Evolutionary conservation across 2,888 invertebrate species (phyloP).

Genomic region (Xestia c-nigrum): DNA sequence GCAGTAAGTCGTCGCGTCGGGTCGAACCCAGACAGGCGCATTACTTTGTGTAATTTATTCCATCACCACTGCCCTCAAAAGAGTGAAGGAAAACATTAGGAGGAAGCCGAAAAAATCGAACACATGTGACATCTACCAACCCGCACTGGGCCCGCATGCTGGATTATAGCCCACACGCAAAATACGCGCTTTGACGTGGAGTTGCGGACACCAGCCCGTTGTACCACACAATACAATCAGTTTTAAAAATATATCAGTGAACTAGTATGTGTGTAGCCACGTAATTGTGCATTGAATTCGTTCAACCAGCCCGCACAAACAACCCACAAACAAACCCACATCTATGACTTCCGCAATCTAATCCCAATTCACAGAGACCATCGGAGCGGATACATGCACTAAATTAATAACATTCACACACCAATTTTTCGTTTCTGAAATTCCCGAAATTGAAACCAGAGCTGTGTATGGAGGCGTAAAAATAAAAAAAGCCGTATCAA

Average conservation of each 20-base stretch:
- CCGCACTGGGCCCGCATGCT: too few relatives aligned
- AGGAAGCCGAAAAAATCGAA: too few relatives aligned
- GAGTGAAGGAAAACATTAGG: too few relatives aligned
- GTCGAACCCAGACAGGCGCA: too few relatives aligned
- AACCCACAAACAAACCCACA: conserved; percentile 8
- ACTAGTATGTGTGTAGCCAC: background rate
- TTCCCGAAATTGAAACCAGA: conserved; percentile 58
- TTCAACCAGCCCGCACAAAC: background rate
- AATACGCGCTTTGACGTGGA: too few relatives aligned
- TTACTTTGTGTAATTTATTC: too few relatives aligned
- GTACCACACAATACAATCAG: background rate
- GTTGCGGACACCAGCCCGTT: too few relatives aligned
- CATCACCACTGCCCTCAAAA: too few relatives aligned
- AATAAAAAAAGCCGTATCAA: conserved; percentile 51
- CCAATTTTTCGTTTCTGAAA: conserved; percentile 53
- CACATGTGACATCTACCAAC: too few relatives aligned
- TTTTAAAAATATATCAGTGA: background rate
- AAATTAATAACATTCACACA: conserved; percentile 58
- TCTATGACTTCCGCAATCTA: conserved; percentile 37
- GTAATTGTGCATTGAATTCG: background rate
- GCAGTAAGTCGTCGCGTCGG: too few relatives aligned
- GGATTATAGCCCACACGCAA: too few relatives aligned
- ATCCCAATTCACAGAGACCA: conserved; percentile 42
- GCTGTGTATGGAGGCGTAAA: conserved; percentile 30
- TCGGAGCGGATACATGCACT: conserved; percentile 45